phyloP scores from a whole-genome alignment of 2,113 vertebrate species.

The Otus sunia region DNA sequence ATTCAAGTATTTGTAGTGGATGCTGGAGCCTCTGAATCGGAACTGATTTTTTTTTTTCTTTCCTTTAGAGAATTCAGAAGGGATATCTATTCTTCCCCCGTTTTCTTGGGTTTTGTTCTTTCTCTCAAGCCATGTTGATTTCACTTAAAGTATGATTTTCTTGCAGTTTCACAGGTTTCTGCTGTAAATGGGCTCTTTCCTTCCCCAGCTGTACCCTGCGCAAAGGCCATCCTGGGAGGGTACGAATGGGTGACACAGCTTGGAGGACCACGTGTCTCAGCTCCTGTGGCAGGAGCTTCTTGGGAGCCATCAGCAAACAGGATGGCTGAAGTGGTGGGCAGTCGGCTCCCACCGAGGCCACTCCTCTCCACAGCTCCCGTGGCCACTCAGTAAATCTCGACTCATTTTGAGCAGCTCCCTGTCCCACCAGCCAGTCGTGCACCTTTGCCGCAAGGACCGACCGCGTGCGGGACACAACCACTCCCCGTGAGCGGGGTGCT shows the following conservation, averaged over 20 bases:
- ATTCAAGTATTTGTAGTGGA: not conserved
- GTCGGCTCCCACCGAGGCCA: not conserved
- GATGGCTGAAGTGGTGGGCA: not conserved
- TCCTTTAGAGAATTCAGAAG: not conserved
- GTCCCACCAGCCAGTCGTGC: fast-evolving
- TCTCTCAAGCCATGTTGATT: not conserved
- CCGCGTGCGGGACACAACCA: fast-evolving
- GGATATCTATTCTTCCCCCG: fast-evolving
- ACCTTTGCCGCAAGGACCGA: not conserved
- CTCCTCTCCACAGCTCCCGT: not conserved
- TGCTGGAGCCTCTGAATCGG: not conserved
- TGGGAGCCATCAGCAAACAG: not conserved
- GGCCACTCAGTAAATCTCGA: not conserved
- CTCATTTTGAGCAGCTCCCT: not conserved
- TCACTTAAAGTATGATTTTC: not conserved
- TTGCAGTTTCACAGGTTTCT: not conserved
- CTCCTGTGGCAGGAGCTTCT: not conserved
- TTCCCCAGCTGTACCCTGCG: fast-evolving
- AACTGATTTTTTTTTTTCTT: not conserved
- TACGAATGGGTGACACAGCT: fast-evolving
- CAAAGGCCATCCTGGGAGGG: not conserved
- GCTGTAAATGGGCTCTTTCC: not conserved
- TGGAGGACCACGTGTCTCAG: fast-evolving
- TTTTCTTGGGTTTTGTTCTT: not conserved
- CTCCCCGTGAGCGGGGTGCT: not conserved